phyloP scores from a whole-genome alignment of 2,797 vertebrate genomes.

The Danio kyathit region DNA sequence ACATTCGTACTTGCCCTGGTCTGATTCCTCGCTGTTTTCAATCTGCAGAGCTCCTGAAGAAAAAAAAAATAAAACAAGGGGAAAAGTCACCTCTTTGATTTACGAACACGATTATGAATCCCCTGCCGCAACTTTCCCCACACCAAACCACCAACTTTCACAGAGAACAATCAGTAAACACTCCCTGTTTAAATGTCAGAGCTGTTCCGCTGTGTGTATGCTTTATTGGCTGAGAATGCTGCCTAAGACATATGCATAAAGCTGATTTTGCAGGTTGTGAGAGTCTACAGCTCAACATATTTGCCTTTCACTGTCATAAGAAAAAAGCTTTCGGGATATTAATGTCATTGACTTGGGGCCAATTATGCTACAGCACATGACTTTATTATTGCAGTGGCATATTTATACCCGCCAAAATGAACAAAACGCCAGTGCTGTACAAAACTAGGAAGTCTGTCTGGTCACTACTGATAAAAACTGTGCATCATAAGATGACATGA shows the following conservation, averaged over 20 bases:
- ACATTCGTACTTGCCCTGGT: constrained; percentile 85
- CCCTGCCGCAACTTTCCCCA: constrained; percentile 21
- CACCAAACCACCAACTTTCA: constrained; percentile 1
- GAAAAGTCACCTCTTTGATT: constrained; percentile 36
- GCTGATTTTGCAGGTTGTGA: constrained; percentile 69
- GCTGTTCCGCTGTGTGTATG: constrained; percentile 55
- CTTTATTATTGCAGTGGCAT: constrained; percentile 53
- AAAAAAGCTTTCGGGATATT: constrained; percentile 48
- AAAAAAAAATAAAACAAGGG: constrained; percentile 26
- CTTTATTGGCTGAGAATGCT: constrained; percentile 53
- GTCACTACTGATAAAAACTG: neutral
- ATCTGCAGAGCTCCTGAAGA: constrained; percentile 81
- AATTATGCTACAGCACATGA: constrained; percentile 63
- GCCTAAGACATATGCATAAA: constrained; percentile 56
- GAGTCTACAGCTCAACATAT: constrained; percentile 64
- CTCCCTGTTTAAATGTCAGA: constrained; percentile 48
- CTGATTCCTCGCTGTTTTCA: constrained; percentile 83
- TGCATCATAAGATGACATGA: constrained; percentile 5
- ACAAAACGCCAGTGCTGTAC: constrained; percentile 44
- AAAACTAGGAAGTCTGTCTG: constrained; percentile 47
- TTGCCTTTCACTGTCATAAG: constrained; percentile 55
- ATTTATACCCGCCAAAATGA: constrained; percentile 54
- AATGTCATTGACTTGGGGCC: constrained; percentile 58
- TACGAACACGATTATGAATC: constrained; percentile 46
- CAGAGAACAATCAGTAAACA: constrained; percentile 46